phyloP scores from a whole-genome alignment of 2,797 vertebrate genomes.

The Tolypeutes matacus region DNA sequence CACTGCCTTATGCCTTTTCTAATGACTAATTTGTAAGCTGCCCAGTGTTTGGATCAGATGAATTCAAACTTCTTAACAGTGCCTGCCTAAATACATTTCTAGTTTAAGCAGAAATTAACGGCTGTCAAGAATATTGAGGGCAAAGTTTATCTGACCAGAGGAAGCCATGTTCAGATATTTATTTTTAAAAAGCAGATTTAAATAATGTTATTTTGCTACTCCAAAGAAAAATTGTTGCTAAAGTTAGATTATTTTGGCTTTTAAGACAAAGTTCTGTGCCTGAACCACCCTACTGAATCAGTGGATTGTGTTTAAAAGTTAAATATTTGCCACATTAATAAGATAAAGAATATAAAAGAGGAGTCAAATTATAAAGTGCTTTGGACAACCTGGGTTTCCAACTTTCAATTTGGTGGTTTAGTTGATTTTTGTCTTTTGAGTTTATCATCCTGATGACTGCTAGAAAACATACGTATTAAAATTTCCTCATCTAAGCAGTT shows the following conservation, averaged over 20 bases:
- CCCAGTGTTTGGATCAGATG: background rate
- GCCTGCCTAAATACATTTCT: background rate
- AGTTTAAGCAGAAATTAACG: background rate
- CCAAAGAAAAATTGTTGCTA: background rate
- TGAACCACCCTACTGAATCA: background rate
- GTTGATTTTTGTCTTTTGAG: background rate
- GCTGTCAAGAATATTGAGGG: background rate
- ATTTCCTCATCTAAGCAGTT: no score
- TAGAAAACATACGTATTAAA: no score
- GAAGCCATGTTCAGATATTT: background rate
- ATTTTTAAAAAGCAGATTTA: constrained; percentile 36
- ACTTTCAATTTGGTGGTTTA: background rate
- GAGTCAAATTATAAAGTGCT: background rate
- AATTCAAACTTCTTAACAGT: background rate
- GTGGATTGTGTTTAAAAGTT: background rate
- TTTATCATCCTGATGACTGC: background rate
- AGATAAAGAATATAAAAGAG: background rate
- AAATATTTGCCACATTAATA: background rate
- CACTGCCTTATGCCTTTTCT: background rate
- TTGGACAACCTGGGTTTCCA: background rate
- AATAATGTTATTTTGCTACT: background rate
- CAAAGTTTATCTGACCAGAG: background rate
- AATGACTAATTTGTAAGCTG: background rate
- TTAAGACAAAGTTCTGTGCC: background rate
- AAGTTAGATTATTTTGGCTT: background rate